Evolutionary conservation across 37 sponge, comb jelly and placozoan species (phyloP), one percentile per base, ranked within the genome.

Genomic region (Beroe forskalii): DNA sequence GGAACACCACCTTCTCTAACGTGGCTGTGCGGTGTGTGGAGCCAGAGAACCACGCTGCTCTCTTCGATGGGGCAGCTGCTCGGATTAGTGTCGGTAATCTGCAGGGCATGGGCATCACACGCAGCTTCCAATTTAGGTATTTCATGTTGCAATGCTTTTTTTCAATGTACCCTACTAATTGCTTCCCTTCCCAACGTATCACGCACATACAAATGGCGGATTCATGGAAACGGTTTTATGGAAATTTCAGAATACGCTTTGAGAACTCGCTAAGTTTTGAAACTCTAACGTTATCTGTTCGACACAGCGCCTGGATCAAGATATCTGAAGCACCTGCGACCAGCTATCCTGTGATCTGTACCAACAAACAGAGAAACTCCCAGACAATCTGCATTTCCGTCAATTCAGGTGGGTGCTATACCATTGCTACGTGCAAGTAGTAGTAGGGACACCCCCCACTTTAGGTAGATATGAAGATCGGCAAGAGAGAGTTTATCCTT

Each of bases 71-170:
- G 4, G 19, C 12, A 35, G 12, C 19, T 36, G 19, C 27, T 32
- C 33, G 28, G 36, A 36, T 69, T 14, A 69, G 32, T 2, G 9
- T 69, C 1, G 72, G 72, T 27, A 6, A 69, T 1, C 32, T 69
- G 38, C 8, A 28, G 35, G 72, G 72, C 1, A 14, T 69, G 38
- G 72, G 38, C 9, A 35, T 69, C 38, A 69, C 17, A 3, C 35
- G 72, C 37, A 69, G 72, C 19, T 69, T 69, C 38, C 38, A 69
- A 37, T 32, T 69, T 32, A 69, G 72, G 72, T 36, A 48, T n/a
- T n/a, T n/a, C n/a, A n/a, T n/a, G n/a, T n/a, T n/a, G n/a, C n/a
- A n/a, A n/a, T n/a, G n/a, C n/a, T n/a, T n/a, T n/a, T n/a, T n/a
- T n/a, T n/a, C n/a, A n/a, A n/a, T n/a, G n/a, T n/a, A n/a, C n/a